These are phyloP conservation scores for Caenorhabditis wallacei DNA, from an alignment of 2,888 invertebrate genomes.

Conservation along the genomic window DNA sequence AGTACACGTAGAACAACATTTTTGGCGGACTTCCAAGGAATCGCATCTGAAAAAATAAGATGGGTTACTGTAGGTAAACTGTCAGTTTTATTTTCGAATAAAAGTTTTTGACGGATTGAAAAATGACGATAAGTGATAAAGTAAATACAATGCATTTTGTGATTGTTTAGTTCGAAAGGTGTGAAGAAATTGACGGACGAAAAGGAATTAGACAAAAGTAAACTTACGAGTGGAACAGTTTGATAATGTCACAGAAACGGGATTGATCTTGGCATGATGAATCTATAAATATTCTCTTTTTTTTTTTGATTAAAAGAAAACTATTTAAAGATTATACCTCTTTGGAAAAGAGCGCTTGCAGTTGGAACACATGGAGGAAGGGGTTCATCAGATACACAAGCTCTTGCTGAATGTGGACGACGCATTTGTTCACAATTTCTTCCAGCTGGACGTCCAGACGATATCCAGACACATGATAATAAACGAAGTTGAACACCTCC, in stretches of 20 bases:
- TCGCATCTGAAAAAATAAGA: conserved; percentile 76
- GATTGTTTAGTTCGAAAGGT: conserved; percentile 17
- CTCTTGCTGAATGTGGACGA: conserved; percentile 78
- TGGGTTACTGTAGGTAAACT: conserved; percentile 39
- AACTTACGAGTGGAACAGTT: conserved; percentile 82
- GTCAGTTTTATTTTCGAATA: background rate
- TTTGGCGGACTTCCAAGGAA: conserved; percentile 75
- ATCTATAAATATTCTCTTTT: conserved; percentile 55
- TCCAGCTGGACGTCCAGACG: conserved; percentile 90
- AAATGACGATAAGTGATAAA: conserved; percentile 52
- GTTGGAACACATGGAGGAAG: conserved; percentile 71
- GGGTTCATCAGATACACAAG: conserved; percentile 73
- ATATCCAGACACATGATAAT: conserved; percentile 94
- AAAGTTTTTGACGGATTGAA: conserved; percentile 27
- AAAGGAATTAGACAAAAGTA: conserved; percentile 20
- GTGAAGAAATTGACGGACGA: conserved; percentile 9
- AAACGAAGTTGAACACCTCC: conserved; percentile 92
- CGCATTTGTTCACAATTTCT: conserved; percentile 87
- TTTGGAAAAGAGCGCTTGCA: conserved; percentile 63
- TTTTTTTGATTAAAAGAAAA: background rate
- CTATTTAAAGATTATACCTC: conserved; percentile 40
- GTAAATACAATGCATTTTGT: conserved; percentile 17
- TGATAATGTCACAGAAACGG: conserved; percentile 82
- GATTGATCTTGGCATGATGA: conserved; percentile 79
- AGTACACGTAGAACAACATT: conserved; percentile 78